Evolutionary conservation across 1,140 invertebrate genomes (phyloP).

Genomic region (Nasonia giraulti): DNA sequence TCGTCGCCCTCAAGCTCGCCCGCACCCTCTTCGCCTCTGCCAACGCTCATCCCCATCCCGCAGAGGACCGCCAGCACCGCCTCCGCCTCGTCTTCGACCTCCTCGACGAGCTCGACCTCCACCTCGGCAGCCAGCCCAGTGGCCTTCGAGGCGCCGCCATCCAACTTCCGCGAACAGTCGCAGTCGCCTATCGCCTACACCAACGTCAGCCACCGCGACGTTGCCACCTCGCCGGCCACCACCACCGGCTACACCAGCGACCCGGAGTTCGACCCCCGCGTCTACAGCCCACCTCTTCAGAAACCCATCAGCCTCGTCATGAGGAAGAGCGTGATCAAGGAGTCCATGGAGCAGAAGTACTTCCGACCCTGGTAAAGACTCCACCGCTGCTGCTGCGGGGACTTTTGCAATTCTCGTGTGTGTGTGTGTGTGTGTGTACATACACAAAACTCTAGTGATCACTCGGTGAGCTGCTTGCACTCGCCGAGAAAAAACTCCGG

Average conservation of each 20-base stretch:
- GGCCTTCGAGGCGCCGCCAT: constrained; percentile 68
- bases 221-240: constrained; percentile 70
- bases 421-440: not conserved
- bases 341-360: constrained; percentile 73
- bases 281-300: constrained; percentile 75
- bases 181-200: constrained; percentile 68
- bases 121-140: constrained; percentile 70
- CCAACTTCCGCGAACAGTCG: constrained; percentile 68
- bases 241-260: constrained; percentile 70
- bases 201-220: constrained; percentile 69
- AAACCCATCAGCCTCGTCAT: constrained; percentile 83
- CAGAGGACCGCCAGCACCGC: constrained; percentile 81
- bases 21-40: constrained; percentile 75
- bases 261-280: constrained; percentile 69
- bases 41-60: constrained; percentile 82
- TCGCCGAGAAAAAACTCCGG: constrained; percentile 8
- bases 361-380: constrained; percentile 82
- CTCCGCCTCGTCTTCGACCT: constrained; percentile 77
- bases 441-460: constrained; percentile 29
- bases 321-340: constrained; percentile 75
- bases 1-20: constrained; percentile 71
- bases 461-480: not conserved
- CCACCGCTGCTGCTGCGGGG: not conserved
- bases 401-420: not conserved
- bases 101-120: constrained; percentile 71